A percentile compares a stretch with the other conserved stretches of the same genome.
Evolutionary conservation across 2,113 vertebrate genomes (phyloP).

Genomic region (Planiliza haematocheilus): DNA sequence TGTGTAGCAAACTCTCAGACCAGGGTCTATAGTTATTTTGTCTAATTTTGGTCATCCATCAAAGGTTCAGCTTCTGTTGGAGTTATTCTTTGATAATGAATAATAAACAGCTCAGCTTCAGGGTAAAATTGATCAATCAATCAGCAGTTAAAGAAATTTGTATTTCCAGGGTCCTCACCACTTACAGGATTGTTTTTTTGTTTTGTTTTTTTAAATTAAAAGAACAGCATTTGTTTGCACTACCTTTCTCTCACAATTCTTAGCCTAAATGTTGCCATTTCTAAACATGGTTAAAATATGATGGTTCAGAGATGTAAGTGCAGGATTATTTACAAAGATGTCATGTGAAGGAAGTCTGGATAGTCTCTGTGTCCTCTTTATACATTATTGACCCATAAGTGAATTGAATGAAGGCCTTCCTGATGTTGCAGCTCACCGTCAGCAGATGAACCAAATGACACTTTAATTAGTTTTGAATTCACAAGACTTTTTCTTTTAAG

Average conservation of each 20-base stretch:
- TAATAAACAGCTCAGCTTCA: neutral
- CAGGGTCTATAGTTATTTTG: neutral
- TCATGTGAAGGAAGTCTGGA: neutral
- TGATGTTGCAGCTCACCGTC: constrained; percentile 1
- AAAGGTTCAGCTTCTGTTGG: neutral
- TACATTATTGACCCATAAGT: neutral
- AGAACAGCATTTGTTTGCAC: neutral
- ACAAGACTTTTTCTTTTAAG: neutral
- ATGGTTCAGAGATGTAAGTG: neutral
- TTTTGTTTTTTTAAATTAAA: neutral
- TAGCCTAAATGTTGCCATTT: neutral
- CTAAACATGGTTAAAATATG: neutral
- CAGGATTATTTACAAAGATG: neutral
- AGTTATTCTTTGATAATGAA: neutral
- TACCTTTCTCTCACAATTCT: constrained; percentile 3
- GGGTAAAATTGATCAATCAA: neutral
- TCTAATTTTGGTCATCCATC: neutral
- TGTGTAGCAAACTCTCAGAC: neutral
- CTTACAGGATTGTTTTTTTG: neutral
- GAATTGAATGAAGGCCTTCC: neutral
- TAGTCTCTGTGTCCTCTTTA: neutral
- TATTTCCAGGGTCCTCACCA: neutral
- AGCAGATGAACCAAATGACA: constrained; percentile 4
- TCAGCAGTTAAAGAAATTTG: neutral
- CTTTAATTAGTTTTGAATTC: constrained; percentile 2